Conservation (phyloP, 2,888 invertebrate species). For the Anoplius nigerrimus region DNA sequence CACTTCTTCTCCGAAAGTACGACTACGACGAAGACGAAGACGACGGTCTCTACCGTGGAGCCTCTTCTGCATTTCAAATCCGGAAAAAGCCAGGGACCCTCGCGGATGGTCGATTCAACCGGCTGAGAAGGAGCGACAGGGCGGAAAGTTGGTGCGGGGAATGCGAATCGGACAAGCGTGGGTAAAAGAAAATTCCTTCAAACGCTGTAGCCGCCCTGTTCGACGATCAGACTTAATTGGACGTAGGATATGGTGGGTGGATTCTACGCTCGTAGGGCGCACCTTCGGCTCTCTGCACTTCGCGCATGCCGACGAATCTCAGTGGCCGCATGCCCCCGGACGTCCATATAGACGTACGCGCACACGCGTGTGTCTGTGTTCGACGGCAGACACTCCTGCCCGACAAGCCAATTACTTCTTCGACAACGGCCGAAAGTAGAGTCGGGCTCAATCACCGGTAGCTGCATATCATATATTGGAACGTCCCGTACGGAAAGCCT, state of each 20-base stretch:
- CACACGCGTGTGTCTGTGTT: too few species aligned
- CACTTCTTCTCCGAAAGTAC: too few species aligned
- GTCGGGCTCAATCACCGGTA: too few species aligned
- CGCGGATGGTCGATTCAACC: slow-evolving; percentile 51
- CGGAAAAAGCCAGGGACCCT: slow-evolving; percentile 50
- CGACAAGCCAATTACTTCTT: too few species aligned
- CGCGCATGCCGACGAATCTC: too few species aligned
- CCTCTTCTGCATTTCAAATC: slow-evolving; percentile 57
- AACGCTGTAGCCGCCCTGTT: not conserved
- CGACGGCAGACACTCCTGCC: too few species aligned
- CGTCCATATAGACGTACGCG: too few species aligned
- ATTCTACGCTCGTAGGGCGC: not conserved
- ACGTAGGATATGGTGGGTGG: not conserved
- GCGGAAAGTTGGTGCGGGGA: slow-evolving; percentile 19
- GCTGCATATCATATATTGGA: too few species aligned
- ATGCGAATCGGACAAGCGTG: slow-evolving; percentile 30
- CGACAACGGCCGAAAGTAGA: too few species aligned
- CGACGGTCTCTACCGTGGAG: slow-evolving; percentile 38
- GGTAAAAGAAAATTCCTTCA: slow-evolving; percentile 10
- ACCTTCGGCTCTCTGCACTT: too few species aligned
- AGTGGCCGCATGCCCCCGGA: too few species aligned
- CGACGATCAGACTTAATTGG: not conserved
- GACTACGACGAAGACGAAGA: not conserved
- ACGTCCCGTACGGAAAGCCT: too few species aligned
- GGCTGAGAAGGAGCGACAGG: slow-evolving; percentile 27